Evolutionary conservation across 1,140 invertebrate genomes (phyloP), one percentile per base, ranked within the genome.

Genomic region (Rhopalosiphum maidis): DNA sequence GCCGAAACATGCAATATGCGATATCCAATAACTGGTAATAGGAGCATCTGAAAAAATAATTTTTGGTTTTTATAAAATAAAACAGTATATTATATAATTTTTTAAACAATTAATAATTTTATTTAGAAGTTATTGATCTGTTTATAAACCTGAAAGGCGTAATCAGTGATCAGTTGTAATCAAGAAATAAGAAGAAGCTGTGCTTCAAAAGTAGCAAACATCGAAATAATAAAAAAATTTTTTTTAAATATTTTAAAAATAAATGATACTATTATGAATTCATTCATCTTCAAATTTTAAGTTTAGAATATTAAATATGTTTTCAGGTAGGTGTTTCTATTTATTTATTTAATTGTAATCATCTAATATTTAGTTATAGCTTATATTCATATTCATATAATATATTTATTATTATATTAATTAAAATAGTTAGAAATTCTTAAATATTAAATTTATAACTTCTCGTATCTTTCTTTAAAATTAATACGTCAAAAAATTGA

Each of bases 11-110:
- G 97, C 96, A 83, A 96, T 95, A 95, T 98, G 97, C 0, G 97
- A 97, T 54, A 97, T 96, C 97, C 97, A 97, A 94, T 97, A 97
- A 95, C 97, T 98, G 93, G 97, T 94, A 90, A 97, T 96, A n/a
- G 95, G 96, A 94, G 97, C 95, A 91, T 97, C 97, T 96, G 95
- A 86, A 95, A 95, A 21, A 41, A 35, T 48, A 51, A 87, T 87
- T n/a, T 48, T 48, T n/a, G 25, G 8, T 83, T 83, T 22, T 83
- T 37, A 83, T 37, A 37, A 41, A 41, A 23, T 77, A n/a, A 77
- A n/a, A 77, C 30, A n/a, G 5, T 51, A 51, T 68, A 30, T 68
- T 68, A 30, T 68, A 3, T 68, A 15, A 68, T n/a, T 68, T 9
- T 15, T 77, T 18, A n/a, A 18, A 77, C 18, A 18, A n/a, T n/a